Base-by-base conservation (phyloP, 1,140 invertebrate genomes). In the Meloidogyne exigua region DNA sequence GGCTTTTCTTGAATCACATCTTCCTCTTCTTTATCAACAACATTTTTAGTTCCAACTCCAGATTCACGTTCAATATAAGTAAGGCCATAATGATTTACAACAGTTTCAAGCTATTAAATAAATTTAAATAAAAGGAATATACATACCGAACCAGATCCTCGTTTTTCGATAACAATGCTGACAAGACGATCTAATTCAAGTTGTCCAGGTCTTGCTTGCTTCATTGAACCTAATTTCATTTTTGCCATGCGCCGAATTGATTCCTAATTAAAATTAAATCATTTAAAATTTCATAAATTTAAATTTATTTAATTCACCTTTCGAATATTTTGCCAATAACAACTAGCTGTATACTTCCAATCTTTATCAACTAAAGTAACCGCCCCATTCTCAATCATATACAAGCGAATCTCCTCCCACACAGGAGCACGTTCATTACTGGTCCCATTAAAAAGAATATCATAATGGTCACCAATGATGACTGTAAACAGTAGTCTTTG, bases 301-400 rank as follows among this genome's bases (percentile, higher is more conserved):
- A 36, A 36, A 68, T 28, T 15, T 18, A 44, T 23, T 39, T 10
- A 13, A 49, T 63, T 21, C 21, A 73, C 72, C 28, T 73, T 73
- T n/a, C 72, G 72, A 64, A 73, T 73, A 36, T 73, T 73, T n/a
- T 73, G 72, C 72, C 72, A 73, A 73, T 73, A 73, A 39, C 72
- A 73, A 39, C 72, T 65, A 12, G 57, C 57, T 3, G 65, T 65
- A 65, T 73, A 73, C 36, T 73, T 73, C 72, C 72, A 73, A 32
- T 73, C 72, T 64, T 73, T 73, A 65, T 73, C 72, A 62, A 64
- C 11, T 36, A 73, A 64, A 13, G 72, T 73, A n/a, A 36, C 57
- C 11, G 72, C 57, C 5, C 72, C 72, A 15, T 73, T 62, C 21
- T 73, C 57, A 12, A 73, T 66, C 72, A 73, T 73, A 18, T 64